Conservation (phyloP, 2,888 invertebrate species). For the Torymus tubicola region DNA sequence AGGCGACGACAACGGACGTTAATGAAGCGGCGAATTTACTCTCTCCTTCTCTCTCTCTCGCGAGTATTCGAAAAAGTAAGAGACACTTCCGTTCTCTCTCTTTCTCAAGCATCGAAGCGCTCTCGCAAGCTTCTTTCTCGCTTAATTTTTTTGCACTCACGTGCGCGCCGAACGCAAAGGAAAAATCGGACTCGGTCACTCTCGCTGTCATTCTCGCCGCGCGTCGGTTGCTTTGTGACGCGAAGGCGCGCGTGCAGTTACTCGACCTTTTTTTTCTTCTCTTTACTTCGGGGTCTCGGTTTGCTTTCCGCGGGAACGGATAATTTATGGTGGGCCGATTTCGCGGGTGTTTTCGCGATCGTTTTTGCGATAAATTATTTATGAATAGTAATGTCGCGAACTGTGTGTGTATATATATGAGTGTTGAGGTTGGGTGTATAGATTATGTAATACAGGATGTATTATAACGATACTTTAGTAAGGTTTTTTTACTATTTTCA, state of each 20-base stretch:
- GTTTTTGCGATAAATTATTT: no score
- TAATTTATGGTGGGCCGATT: no score
- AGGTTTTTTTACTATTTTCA: no score
- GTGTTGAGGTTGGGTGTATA: no score
- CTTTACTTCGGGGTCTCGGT: neutral
- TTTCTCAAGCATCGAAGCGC: neutral
- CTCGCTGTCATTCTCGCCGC: neutral
- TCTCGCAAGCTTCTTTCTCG: no score
- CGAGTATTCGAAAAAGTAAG: neutral
- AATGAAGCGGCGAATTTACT: slow-evolving; percentile 57
- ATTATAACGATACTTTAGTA: no score
- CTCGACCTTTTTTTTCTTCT: slow-evolving; percentile 19
- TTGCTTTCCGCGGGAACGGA: no score
- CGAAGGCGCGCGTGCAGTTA: slow-evolving; percentile 11
- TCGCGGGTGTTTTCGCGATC: no score
- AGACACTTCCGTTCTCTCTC: slow-evolving; percentile 60
- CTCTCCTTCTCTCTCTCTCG: slow-evolving; percentile 31
- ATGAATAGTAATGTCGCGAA: no score
- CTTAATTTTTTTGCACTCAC: neutral
- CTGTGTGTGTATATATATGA: no score
- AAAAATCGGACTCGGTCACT: slow-evolving; percentile 1
- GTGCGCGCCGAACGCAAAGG: neutral
- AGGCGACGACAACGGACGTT: slow-evolving; percentile 53
- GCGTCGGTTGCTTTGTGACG: no score
- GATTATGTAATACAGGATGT: no score